Evolutionary conservation across 2,113 vertebrate species (phyloP).

Genomic region (Lasiurus cinereus): DNA sequence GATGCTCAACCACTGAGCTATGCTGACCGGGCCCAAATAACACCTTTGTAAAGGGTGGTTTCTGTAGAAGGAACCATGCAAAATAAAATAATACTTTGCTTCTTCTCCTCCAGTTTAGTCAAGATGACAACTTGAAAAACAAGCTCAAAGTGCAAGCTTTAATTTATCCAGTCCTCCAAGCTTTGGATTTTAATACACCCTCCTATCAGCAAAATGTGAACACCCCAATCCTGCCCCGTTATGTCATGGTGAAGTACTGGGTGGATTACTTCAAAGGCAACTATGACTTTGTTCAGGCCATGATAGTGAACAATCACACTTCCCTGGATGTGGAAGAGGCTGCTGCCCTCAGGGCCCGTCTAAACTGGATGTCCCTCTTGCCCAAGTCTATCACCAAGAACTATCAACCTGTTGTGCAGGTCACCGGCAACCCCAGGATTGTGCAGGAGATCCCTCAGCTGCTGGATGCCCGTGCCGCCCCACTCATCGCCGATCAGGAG

Average conservation of each 20-base stretch:
- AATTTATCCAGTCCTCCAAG: conserved; percentile 96
- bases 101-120: conserved; percentile 88
- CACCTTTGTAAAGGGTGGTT: background rate
- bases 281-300: conserved; percentile 86
- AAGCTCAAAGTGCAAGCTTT: conserved; percentile 94
- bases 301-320: conserved; percentile 95
- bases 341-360: conserved; percentile 80
- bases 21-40: too few species aligned
- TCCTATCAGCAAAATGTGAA: conserved; percentile 96
- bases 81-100: background rate
- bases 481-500: conserved; percentile 91
- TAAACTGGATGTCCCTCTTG: conserved; percentile 94
- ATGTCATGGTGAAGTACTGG: conserved; percentile 94
- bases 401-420: conserved; percentile 89
- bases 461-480: conserved; percentile 91
- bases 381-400: conserved; percentile 88
- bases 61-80: background rate
- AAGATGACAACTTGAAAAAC: conserved; percentile 84
- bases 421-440: conserved; percentile 87
- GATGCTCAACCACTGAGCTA: too few species aligned
- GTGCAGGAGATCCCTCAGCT: conserved; percentile 89
- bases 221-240: conserved; percentile 92
- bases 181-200: conserved; percentile 96
- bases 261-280: conserved; percentile 93
- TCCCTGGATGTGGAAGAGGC: conserved; percentile 89